Conservation (phyloP, 2,113 vertebrate genomes). For the Plectropomus leopardus region DNA sequence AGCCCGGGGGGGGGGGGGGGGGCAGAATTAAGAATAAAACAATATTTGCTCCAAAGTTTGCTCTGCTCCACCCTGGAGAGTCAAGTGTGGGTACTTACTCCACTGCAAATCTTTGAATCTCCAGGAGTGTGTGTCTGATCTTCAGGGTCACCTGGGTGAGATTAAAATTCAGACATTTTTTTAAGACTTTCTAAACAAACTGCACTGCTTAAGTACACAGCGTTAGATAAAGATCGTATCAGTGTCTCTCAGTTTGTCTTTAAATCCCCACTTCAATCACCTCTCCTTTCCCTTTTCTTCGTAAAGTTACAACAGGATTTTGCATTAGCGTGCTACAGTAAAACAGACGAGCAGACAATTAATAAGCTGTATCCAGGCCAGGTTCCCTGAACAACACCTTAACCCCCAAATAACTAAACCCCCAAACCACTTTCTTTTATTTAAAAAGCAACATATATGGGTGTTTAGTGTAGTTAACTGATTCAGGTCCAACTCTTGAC, state of each 20-base stretch:
- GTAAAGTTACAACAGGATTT: neutral
- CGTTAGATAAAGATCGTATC: neutral
- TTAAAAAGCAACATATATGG: no score
- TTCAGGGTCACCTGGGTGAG: slow-evolving; percentile 8
- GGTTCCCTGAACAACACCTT: no score
- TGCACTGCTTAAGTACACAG: neutral
- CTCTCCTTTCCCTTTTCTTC: neutral
- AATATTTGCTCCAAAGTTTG: slow-evolving; percentile 53
- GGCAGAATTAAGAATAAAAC: slow-evolving; percentile 47
- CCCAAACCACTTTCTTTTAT: no score
- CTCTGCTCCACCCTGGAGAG: slow-evolving; percentile 28
- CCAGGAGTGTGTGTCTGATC: slow-evolving; percentile 15
- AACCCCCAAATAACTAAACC: no score
- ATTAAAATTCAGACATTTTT: neutral
- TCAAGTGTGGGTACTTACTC: slow-evolving; percentile 14
- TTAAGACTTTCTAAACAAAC: slow-evolving; percentile 5
- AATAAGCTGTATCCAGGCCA: neutral
- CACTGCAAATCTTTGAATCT: slow-evolving; percentile 20
- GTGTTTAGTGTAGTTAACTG: no score
- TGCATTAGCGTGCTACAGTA: neutral
- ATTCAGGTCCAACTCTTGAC: no score
- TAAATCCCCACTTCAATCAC: slow-evolving; percentile 5
- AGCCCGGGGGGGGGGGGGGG: neutral
- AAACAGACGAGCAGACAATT: neutral
- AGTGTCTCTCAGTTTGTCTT: slow-evolving; percentile 1